Conservation (phyloP, 2,888 invertebrate genomes). For the Ophion ellenae region DNA sequence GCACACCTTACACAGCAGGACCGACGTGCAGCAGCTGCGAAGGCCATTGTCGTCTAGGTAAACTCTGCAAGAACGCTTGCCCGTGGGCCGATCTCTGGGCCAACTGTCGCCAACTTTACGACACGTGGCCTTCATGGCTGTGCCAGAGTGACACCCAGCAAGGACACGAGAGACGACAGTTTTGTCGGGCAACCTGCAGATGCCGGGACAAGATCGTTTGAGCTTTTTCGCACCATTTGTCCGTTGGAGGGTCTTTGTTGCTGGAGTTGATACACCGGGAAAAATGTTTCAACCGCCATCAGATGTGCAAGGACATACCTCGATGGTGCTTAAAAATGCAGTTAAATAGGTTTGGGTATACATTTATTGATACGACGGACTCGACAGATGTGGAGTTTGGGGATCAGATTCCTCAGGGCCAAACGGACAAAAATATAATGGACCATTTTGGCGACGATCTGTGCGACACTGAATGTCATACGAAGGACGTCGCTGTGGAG, state of each 20-base stretch:
- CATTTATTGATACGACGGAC: constrained; percentile 9
- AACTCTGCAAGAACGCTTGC: constrained; percentile 91
- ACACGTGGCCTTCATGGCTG: constrained; percentile 86
- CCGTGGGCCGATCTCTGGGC: constrained; percentile 88
- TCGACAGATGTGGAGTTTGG: constrained; percentile 24
- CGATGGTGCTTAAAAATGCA: constrained; percentile 4
- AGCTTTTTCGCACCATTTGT: constrained; percentile 61
- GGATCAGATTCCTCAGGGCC: constrained; percentile 29
- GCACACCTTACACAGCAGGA: constrained; percentile 89
- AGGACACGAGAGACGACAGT: constrained; percentile 85
- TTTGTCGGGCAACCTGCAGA: constrained; percentile 90
- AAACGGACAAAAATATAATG: constrained; percentile 44
- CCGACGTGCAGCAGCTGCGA: constrained; percentile 88
- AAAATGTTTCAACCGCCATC: neutral
- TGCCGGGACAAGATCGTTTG: constrained; percentile 86
- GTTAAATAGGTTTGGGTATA: neutral
- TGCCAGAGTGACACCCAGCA: constrained; percentile 85
- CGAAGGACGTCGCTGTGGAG: neutral
- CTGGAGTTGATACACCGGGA: too few relatives aligned
- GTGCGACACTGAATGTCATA: constrained; percentile 18
- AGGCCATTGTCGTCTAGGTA: constrained; percentile 86
- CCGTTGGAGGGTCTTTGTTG: neutral
- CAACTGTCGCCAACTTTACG: constrained; percentile 88
- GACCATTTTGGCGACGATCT: constrained; percentile 50
- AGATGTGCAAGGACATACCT: constrained; percentile 14